A percentile compares a stretch with the other conserved stretches of the same genome.
These are phyloP conservation scores for Himalopsyche kuldschensis DNA, from an alignment of 2,888 invertebrate species.

Conservation along the genomic window DNA sequence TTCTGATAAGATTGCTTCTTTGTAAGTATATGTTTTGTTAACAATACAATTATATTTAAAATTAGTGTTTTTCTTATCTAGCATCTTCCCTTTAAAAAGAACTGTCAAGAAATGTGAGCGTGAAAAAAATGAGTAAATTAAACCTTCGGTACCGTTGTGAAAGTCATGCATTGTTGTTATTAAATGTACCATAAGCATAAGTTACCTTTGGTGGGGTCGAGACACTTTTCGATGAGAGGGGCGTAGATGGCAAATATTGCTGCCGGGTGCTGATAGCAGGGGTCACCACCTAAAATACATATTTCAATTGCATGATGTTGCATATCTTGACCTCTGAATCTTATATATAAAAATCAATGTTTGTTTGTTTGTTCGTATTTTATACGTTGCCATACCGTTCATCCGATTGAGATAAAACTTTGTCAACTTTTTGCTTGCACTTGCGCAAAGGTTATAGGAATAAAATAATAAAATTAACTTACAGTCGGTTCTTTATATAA, in stretches of 20 bases:
- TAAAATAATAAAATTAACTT: no score
- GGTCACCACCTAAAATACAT: constrained; percentile 54
- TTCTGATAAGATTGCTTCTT: no score
- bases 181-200: not conserved
- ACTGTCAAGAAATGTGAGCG: not conserved
- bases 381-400: no score
- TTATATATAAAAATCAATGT: no score
- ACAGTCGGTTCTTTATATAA: no score
- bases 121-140: not conserved
- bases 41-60: no score
- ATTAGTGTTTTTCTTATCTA: not conserved
- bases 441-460: no score
- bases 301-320: constrained; percentile 41
- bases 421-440: no score
- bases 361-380: no score
- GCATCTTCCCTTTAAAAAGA: not conserved
- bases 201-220: constrained; percentile 25
- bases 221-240: constrained; percentile 13
- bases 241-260: constrained; percentile 43
- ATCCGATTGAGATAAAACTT: no score
- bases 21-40: no score
- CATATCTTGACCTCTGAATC: no score
- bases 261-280: constrained; percentile 58
- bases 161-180: not conserved
- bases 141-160: not conserved